Conservation (phyloP, 2,797 vertebrate species). For the Siniperca obscura region DNA sequence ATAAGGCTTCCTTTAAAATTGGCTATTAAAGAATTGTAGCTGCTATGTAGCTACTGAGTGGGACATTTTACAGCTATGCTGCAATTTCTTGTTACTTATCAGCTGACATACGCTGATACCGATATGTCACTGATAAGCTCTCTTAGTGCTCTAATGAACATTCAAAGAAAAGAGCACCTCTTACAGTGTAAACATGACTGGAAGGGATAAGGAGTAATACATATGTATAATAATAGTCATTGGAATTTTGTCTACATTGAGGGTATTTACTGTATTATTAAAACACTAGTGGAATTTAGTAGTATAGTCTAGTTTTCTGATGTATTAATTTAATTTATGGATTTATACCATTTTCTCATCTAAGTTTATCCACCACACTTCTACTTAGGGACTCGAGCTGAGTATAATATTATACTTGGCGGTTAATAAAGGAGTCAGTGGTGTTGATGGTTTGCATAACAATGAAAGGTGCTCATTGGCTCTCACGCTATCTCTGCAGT, state of each 20-base stretch:
- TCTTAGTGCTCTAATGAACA: too few species aligned
- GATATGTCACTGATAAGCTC: not conserved
- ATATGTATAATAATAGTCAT: not conserved
- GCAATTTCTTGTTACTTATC: not conserved
- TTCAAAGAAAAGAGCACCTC: not conserved
- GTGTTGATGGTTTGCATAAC: conserved; percentile 12
- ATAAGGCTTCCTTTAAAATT: not conserved
- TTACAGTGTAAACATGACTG: too few species aligned
- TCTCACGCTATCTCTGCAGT: not conserved
- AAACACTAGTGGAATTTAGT: not conserved
- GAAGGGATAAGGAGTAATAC: not conserved
- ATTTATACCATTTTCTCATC: not conserved
- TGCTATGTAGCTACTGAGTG: not conserved
- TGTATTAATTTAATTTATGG: not conserved
- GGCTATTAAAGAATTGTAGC: not conserved
- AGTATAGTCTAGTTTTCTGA: not conserved
- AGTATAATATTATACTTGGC: not conserved
- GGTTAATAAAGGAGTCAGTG: conserved; percentile 2
- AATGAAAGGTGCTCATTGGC: not conserved
- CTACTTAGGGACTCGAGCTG: not conserved
- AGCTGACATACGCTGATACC: not conserved
- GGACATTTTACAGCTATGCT: not conserved
- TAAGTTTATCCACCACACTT: too few species aligned
- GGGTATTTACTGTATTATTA: not conserved
- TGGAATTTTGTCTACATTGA: not conserved